phyloP scores from a whole-genome alignment of 2,797 vertebrate genomes.

The Bradypodion ventrale region DNA sequence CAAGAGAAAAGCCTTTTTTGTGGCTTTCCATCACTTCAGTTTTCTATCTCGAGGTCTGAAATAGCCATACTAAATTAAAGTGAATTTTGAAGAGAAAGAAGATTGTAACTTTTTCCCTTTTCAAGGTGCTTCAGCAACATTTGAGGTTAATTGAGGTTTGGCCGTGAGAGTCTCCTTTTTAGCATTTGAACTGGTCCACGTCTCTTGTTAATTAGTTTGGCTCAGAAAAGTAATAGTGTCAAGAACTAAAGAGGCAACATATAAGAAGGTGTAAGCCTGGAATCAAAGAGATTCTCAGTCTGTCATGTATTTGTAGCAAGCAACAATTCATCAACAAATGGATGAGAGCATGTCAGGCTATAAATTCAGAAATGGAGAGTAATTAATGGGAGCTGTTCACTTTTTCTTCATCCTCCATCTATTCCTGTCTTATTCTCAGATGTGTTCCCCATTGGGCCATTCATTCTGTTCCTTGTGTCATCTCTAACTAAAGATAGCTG shows the following conservation, averaged over 20 bases:
- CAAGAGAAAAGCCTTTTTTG: constrained; percentile 18
- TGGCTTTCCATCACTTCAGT: constrained; percentile 11
- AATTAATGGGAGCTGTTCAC: constrained; percentile 62
- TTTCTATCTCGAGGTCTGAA: constrained; percentile 32
- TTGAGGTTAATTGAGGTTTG: constrained; percentile 38
- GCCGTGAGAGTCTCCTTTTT: constrained; percentile 19
- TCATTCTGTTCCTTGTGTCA: constrained; percentile 47
- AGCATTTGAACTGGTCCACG: constrained; percentile 23
- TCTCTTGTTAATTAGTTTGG: constrained; percentile 21
- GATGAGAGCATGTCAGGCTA: constrained; percentile 35
- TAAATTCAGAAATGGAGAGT: constrained; percentile 58
- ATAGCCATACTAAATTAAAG: background rate
- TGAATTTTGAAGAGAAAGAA: background rate
- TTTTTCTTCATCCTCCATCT: constrained; percentile 55
- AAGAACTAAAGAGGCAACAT: constrained; percentile 24
- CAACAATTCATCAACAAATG: constrained; percentile 43
- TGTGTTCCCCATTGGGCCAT: constrained; percentile 54
- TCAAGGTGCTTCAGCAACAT: constrained; percentile 29
- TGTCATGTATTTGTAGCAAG: constrained; percentile 47
- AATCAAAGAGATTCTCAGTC: constrained; percentile 49
- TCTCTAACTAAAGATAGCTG: constrained; percentile 54
- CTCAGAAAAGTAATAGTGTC: constrained; percentile 46
- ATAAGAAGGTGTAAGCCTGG: constrained; percentile 34
- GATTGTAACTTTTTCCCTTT: constrained; percentile 25
- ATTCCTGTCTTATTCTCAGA: constrained; percentile 62